Evolutionary conservation across 2,797 vertebrate genomes (phyloP), one percentile per base, ranked within the genome.

Genomic region (Halcyon smyrnensis): DNA sequence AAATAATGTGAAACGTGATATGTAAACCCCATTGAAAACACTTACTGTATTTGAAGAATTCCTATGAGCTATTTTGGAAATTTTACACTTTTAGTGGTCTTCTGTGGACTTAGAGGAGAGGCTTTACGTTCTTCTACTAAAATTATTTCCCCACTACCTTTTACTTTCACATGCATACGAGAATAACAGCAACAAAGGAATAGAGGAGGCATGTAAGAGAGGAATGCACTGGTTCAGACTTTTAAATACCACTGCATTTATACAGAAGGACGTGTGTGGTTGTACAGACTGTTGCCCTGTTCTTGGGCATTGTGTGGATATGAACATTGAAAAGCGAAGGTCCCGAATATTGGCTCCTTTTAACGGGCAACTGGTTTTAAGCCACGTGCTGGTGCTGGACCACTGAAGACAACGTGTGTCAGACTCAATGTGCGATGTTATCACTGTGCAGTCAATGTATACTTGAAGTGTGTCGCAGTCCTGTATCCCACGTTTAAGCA

Each of bases 361-460:
- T 76, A 84, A 73, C 21, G 32, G 74, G 84, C 67, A 81, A 57
- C 91, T 92, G 83, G 74, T 97, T 96, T 95, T 97, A 92, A 94
- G 96, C 95, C 78, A 89, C 85, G 93, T 97, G 96, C 95, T 97
- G 90, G 91, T 97, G 91, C 89, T 96, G 96, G 87, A 97, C 95
- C 76, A 95, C 95, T 87, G 96, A 97, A 97, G 95, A 98, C 92
- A 97, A 97, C 97, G 90, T 96, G 96, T 98, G 97, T 98, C 95
- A 94, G 96, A 95, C 89, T 96, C 91, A 76, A 63, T 97, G 96
- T 98, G 81, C 16, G 67, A 97, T 95, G 96, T 97, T 96, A 96
- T 93, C 97, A 96, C 97, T 98, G 97, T 98, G 97, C 96, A 91
- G 84, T 98, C 62, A 13, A 94, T 79, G 97, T 98, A 93, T 97